Percentiles rank a stretch among this genome's conserved stretches.
These are phyloP conservation scores for Anser cygnoides DNA, from an alignment of 2,113 vertebrate species.

Conservation along the genomic window DNA sequence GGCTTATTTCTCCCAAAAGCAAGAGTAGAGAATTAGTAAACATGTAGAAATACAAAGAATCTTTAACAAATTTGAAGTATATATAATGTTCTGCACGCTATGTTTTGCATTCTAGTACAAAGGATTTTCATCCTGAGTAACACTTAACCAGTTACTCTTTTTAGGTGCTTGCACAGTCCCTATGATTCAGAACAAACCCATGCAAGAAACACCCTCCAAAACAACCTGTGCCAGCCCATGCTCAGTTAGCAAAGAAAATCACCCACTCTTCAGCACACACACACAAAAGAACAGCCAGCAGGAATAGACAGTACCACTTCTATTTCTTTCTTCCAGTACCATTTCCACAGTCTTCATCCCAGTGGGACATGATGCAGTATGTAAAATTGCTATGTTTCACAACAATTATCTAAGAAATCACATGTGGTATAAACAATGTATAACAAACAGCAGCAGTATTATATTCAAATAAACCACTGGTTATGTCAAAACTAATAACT, in stretches of 20 bases:
- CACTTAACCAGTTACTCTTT: conserved; percentile 48
- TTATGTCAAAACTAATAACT: conserved; percentile 76
- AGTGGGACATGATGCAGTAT: conserved; percentile 43
- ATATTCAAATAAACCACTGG: conserved; percentile 70
- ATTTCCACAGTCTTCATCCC: conserved; percentile 54
- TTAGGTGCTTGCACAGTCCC: conserved; percentile 19
- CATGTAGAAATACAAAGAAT: background rate
- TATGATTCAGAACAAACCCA: conserved; percentile 44
- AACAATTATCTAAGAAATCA: conserved; percentile 72
- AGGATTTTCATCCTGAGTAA: conserved; percentile 48
- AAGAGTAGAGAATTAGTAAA: conserved; percentile 42
- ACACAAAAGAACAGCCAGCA: conserved; percentile 34
- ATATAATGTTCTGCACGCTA: background rate
- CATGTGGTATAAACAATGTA: conserved; percentile 62
- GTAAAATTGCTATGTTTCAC: conserved; percentile 56
- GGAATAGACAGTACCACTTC: conserved; percentile 41
- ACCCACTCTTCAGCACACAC: background rate
- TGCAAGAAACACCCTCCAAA: conserved; percentile 43
- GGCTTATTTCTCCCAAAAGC: conserved; percentile 24
- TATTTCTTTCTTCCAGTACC: no score
- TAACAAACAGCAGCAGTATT: conserved; percentile 67
- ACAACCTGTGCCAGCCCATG: background rate
- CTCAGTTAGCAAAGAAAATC: conserved; percentile 41
- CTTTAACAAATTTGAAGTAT: conserved; percentile 23
- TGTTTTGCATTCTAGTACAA: conserved; percentile 24